Conservation (phyloP, 2,888 invertebrate species). For the Nephrocerus scutellatus region DNA sequence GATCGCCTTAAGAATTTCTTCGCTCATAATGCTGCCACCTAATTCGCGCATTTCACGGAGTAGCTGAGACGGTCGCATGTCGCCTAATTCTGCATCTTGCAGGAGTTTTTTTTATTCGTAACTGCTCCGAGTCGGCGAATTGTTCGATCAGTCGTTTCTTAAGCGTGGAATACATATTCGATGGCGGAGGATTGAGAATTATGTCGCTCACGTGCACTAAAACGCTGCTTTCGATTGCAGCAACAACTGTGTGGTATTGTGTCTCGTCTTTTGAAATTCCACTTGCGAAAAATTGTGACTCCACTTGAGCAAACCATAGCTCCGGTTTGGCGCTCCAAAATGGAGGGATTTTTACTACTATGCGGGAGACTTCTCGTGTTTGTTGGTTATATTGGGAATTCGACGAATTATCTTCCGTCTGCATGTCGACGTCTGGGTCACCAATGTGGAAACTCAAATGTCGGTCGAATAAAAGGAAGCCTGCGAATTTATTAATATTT, state of each 20-base stretch:
- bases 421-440: no score
- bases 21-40: conserved; percentile 20
- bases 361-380: conserved; percentile 8
- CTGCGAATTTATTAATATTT: no score
- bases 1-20: conserved; percentile 24
- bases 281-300: conserved; percentile 21
- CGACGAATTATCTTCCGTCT: no score
- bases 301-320: conserved; percentile 29
- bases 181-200: conserved; percentile 20
- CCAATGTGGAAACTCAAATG: no score
- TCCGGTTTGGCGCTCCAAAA: conserved; percentile 14
- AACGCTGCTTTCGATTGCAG: conserved; percentile 25
- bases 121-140: conserved; percentile 25
- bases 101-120: conserved; percentile 21
- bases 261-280: conserved; percentile 23
- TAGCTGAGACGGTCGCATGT: conserved; percentile 26
- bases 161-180: conserved; percentile 18
- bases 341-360: conserved; percentile 11
- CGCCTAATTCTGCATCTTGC: conserved; percentile 24
- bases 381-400: no score
- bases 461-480: no score
- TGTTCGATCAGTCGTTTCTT: conserved; percentile 22
- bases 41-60: conserved; percentile 25
- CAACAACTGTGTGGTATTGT: conserved; percentile 26
- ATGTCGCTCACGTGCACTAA: conserved; percentile 26